Percentiles rank a stretch among this genome's conserved stretches.
phyloP scores from a whole-genome alignment of 2,113 vertebrate species.

The Elephas maximus region DNA sequence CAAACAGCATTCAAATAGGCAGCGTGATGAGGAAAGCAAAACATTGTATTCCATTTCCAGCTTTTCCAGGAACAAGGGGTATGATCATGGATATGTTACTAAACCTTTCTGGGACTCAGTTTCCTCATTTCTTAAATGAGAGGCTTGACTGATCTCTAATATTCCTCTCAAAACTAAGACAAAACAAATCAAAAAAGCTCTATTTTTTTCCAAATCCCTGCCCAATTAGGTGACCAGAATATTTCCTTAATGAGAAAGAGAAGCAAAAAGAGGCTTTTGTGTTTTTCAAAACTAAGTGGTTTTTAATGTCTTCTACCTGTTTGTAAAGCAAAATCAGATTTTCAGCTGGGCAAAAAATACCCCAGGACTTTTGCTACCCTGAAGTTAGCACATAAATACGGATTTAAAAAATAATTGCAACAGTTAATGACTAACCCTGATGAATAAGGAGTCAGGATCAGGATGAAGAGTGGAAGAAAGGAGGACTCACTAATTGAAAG shows the following conservation, averaged over 20 bases:
- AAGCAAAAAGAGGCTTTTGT: not conserved
- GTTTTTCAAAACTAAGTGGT: conserved; percentile 38
- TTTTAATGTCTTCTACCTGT: not conserved
- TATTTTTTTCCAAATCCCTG: not conserved
- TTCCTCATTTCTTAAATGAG: conserved; percentile 64
- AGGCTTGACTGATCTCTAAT: not conserved
- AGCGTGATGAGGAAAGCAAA: not conserved
- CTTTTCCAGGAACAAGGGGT: conserved; percentile 16
- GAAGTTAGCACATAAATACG: not conserved
- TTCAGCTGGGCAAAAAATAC: conserved; percentile 15
- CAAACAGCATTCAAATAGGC: conserved; percentile 77
- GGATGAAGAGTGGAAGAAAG: not conserved
- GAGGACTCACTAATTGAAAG: not conserved
- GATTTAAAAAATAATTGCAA: not conserved
- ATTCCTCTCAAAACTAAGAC: conserved; percentile 17
- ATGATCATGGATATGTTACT: not conserved
- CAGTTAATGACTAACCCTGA: not conserved
- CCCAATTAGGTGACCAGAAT: not conserved
- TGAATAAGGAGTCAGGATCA: not conserved
- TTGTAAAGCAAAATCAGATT: conserved; percentile 12
- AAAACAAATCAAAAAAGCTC: not conserved
- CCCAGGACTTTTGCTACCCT: not conserved
- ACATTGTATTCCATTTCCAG: not conserved
- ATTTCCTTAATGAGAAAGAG: not conserved
- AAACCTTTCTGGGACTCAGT: conserved; percentile 46